Evolutionary conservation across 2,888 invertebrate species (phyloP), one percentile per base, ranked within the genome.

Genomic region (Tetramorium bicarinatum): DNA sequence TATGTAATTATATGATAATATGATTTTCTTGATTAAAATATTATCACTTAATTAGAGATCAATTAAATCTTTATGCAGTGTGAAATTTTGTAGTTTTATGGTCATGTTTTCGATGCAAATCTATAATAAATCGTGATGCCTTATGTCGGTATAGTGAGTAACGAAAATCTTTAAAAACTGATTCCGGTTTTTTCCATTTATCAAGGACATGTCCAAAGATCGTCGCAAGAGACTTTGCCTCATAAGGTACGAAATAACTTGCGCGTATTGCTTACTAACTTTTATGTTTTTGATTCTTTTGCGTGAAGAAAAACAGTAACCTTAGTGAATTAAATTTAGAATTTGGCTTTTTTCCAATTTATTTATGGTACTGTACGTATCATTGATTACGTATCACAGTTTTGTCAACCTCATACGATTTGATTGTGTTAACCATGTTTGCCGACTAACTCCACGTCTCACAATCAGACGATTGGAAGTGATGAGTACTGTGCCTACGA

Each of bases 401-500:
- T 29, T 80, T 47, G 38, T 18, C 69, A 38, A 25, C 18, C 21
- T 80, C 38, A 25, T 47, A 47, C n/a, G 72, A 59, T 71, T 71
- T 44, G 18, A 72, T 52, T 56, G 41, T 62, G 47, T 25, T 34
- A 52, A 47, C 38, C 49, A 18, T 62, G 34, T 72, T 80, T 59
- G 21, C 34, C 18, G 59, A 47, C 15, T 44, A 54, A 54, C n/a
- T 49, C 15, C 44, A 49, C 15, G 25, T 59, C 59, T 47, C 34
- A 34, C 29, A 34, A 34, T 34, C 29, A 59, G 21, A 21, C 38
- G 59, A 59, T 72, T n/a, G 38, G 8, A 47, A 38, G 25, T 25
- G 59, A 79, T 80, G 67, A 72, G 13, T 80, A 59, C 18, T 56
- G 47, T 21, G 44, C 47, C 25, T 47, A 38, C 18, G 54, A 59